phyloP scores from a whole-genome alignment of 2,888 invertebrate genomes.

The Augiades crinisus region DNA sequence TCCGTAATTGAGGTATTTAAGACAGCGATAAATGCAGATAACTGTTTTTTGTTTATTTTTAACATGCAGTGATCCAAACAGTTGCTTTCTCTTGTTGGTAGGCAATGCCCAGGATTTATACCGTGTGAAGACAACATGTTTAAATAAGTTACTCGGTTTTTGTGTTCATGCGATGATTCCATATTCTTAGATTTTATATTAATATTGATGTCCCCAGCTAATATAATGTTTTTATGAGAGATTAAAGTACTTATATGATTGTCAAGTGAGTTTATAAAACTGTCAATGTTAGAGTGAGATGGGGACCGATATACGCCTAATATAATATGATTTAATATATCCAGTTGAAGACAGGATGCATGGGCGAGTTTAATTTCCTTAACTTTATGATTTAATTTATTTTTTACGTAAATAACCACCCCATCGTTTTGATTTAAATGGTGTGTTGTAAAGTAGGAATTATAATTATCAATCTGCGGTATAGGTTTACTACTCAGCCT shows the following conservation, averaged over 20 bases:
- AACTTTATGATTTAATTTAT: neutral
- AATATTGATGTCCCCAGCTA: conserved; percentile 21
- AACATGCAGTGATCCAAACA: conserved; percentile 5
- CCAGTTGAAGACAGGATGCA: conserved; percentile 7
- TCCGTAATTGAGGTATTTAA: conserved; percentile 2
- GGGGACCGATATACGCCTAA: conserved; percentile 14
- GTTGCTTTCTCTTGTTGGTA: neutral
- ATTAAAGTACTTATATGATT: conserved; percentile 2
- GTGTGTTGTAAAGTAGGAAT: conserved; percentile 1
- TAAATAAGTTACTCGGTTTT: conserved; percentile 5
- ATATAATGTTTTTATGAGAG: neutral
- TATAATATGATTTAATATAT: neutral
- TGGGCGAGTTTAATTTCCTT: conserved; percentile 1
- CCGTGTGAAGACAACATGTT: neutral
- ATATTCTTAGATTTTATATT: neutral
- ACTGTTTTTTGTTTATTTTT: conserved; percentile 1
- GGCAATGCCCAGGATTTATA: neutral
- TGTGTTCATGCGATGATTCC: neutral
- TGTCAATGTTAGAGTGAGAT: neutral
- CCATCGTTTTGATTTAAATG: conserved; percentile 16
- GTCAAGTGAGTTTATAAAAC: conserved; percentile 1
- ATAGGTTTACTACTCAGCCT: conserved; percentile 7
- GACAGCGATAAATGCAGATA: neutral
- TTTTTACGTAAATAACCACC: conserved; percentile 5
- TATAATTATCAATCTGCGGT: neutral